phyloP scores from a whole-genome alignment of 2,888 invertebrate genomes.

The Chrysolina americana region DNA sequence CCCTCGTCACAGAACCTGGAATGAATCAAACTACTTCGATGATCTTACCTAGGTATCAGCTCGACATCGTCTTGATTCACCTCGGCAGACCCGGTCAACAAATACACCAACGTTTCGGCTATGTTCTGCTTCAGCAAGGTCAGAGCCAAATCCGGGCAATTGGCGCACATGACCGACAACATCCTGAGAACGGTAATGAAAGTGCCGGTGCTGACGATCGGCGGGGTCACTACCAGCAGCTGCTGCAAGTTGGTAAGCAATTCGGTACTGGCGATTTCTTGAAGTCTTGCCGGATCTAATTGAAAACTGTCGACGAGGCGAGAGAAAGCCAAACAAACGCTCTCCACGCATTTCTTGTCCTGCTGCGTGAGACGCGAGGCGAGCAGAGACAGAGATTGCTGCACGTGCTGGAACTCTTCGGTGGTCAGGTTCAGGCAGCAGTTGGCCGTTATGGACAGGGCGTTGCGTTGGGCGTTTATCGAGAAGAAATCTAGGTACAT shows the following conservation, averaged over 20 bases:
- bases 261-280: slow-evolving; percentile 92
- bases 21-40: background rate
- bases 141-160: slow-evolving; percentile 94
- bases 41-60: slow-evolving; percentile 79
- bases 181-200: slow-evolving; percentile 97
- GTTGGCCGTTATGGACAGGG: slow-evolving; percentile 96
- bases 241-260: slow-evolving; percentile 94
- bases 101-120: slow-evolving; percentile 93
- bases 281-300: slow-evolving; percentile 88
- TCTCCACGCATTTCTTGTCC: slow-evolving; percentile 98
- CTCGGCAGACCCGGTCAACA: slow-evolving; percentile 89
- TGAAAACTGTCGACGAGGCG: slow-evolving; percentile 97
- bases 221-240: slow-evolving; percentile 92
- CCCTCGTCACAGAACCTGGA: too few relatives aligned
- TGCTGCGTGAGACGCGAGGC: slow-evolving; percentile 86
- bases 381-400: slow-evolving; percentile 88
- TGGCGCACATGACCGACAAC: slow-evolving; percentile 96
- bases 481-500: slow-evolving; percentile 99
- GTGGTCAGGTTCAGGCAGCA: slow-evolving; percentile 95
- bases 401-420: slow-evolving; percentile 95
- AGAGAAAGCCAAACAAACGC: slow-evolving; percentile 96
- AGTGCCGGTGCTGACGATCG: slow-evolving; percentile 94
- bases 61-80: slow-evolving; percentile 79
- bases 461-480: slow-evolving; percentile 96
- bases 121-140: slow-evolving; percentile 94